Conservation (phyloP, 2,113 vertebrate species). For the Naja naja region DNA sequence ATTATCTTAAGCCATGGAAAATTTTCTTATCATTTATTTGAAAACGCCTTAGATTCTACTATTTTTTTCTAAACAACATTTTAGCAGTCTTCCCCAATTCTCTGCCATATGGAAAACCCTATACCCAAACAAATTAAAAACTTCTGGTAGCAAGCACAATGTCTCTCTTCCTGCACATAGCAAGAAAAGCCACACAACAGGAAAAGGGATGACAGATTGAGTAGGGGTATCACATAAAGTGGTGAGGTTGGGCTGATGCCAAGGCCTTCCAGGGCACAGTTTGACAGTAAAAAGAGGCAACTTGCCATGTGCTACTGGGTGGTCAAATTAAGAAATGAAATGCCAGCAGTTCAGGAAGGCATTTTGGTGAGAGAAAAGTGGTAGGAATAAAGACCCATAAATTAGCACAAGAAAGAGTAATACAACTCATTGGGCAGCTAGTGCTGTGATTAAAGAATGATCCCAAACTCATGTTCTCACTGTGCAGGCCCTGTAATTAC, state of each 20-base stretch:
- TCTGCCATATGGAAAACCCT: background rate
- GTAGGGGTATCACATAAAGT: conserved; percentile 28
- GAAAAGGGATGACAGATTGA: conserved; percentile 48
- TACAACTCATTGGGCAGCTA: background rate
- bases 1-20: background rate
- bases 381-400: conserved; percentile 4
- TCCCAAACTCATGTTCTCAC: background rate
- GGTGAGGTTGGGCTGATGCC: background rate
- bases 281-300: conserved; percentile 12
- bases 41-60: background rate
- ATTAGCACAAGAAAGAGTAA: background rate
- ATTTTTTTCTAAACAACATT: conserved; percentile 11
- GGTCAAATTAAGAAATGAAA: conserved; percentile 21
- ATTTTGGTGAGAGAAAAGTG: background rate
- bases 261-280: conserved; percentile 35
- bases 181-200: conserved; percentile 34
- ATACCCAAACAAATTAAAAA: conserved; percentile 20
- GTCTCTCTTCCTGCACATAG: background rate
- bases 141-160: conserved; percentile 1
- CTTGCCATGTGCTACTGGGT: conserved; percentile 25
- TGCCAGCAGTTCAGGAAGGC: conserved; percentile 15
- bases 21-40: rapidly evolving
- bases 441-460: background rate
- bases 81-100: background rate
- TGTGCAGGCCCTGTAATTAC: background rate